phyloP scores from a whole-genome alignment of 2,888 invertebrate species.

The Erpobdella octoculata region DNA sequence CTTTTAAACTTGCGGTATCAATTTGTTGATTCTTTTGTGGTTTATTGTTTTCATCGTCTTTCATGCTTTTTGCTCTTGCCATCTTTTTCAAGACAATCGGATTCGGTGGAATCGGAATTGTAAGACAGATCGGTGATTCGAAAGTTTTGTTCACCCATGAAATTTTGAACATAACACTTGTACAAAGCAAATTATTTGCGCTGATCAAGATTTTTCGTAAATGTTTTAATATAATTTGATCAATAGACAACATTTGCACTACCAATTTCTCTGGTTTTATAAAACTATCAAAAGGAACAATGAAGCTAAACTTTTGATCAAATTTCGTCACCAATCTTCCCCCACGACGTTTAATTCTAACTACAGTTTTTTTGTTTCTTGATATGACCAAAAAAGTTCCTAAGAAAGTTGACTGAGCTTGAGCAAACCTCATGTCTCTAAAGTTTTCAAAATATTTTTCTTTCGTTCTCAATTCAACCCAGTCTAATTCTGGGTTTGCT shows the following conservation, averaged over 20 bases:
- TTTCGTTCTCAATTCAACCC: slow-evolving; percentile 24
- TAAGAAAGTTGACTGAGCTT: slow-evolving; percentile 13
- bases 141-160: slow-evolving; percentile 29
- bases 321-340: slow-evolving; percentile 22
- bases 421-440: slow-evolving; percentile 28
- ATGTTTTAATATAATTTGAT: slow-evolving; percentile 10
- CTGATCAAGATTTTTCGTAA: slow-evolving; percentile 8
- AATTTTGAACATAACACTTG: slow-evolving; percentile 22
- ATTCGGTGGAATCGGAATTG: slow-evolving; percentile 30
- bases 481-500: background rate
- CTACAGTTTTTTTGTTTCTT: slow-evolving; percentile 24
- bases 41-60: background rate
- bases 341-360: slow-evolving; percentile 27
- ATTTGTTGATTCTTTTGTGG: background rate
- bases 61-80: background rate
- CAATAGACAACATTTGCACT: slow-evolving; percentile 27
- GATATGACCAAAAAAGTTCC: slow-evolving; percentile 28
- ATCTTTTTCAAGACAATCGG: slow-evolving; percentile 26
- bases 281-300: slow-evolving; percentile 22
- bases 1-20: background rate
- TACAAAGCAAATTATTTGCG: slow-evolving; percentile 21
- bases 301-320: slow-evolving; percentile 26
- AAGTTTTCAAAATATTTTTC: slow-evolving; percentile 22
- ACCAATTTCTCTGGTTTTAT: slow-evolving; percentile 23
- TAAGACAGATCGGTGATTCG: slow-evolving; percentile 18